These are phyloP conservation scores for Acinonyx jubatus DNA, from an alignment of 2,113 vertebrate species.

Conservation along the genomic window DNA sequence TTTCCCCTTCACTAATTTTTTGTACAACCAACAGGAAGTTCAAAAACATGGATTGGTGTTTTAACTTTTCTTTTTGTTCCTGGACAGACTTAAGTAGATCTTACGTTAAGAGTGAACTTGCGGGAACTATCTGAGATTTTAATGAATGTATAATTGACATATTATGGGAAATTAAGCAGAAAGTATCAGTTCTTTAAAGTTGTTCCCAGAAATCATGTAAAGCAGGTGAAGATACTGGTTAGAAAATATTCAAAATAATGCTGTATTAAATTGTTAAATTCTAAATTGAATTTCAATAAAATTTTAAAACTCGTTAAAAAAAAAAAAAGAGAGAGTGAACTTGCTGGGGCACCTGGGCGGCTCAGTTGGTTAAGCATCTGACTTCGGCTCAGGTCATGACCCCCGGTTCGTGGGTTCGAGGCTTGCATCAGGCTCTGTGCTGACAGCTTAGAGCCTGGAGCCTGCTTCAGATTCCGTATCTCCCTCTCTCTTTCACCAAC, in stretches of 20 bases:
- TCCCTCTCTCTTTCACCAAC: too few species aligned
- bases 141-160: conserved; percentile 37
- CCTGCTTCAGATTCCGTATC: too few species aligned
- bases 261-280: conserved; percentile 72
- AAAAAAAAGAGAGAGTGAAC: too few species aligned
- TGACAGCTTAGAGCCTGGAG: too few species aligned
- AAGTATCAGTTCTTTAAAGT: conserved; percentile 33
- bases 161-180: conserved; percentile 26
- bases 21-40: neutral
- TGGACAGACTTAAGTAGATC: neutral
- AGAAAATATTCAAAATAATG: conserved; percentile 71
- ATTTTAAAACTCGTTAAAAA: conserved; percentile 55
- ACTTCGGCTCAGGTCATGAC: too few species aligned
- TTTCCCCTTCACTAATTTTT: neutral
- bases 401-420: too few species aligned
- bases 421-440: too few species aligned
- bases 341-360: too few species aligned
- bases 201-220: conserved; percentile 55
- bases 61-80: neutral
- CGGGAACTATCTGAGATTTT: conserved; percentile 43
- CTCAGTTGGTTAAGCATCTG: too few species aligned
- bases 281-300: conserved; percentile 84
- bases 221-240: conserved; percentile 72
- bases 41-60: neutral
- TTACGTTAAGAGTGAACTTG: neutral